A percentile compares a stretch with the other conserved stretches of the same genome.
These are phyloP conservation scores for Diadegma fenestrale DNA, from an alignment of 2,888 invertebrate species.

Conservation along the genomic window DNA sequence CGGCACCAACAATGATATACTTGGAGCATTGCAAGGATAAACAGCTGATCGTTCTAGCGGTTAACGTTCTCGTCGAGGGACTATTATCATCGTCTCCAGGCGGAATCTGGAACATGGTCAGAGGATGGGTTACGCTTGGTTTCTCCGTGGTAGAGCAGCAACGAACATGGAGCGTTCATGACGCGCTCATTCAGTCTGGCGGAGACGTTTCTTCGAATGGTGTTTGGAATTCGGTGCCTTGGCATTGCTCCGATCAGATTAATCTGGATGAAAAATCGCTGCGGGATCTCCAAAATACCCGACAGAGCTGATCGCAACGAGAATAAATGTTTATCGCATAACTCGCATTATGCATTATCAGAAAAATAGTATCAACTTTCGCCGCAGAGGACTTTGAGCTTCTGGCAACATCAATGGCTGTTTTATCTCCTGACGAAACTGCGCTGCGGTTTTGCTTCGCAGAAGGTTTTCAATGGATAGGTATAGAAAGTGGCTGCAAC, in stretches of 20 bases:
- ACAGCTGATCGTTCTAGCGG: slow-evolving; percentile 26
- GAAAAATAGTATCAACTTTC: slow-evolving; percentile 8
- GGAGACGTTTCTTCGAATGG: slow-evolving; percentile 6
- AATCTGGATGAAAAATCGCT: not conserved
- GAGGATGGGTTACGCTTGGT: slow-evolving; percentile 16
- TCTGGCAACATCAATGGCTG: slow-evolving; percentile 13
- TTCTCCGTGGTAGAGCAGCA: slow-evolving; percentile 1
- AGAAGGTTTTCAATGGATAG: slow-evolving; percentile 24
- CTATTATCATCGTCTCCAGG: slow-evolving; percentile 42
- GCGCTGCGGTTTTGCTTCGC: slow-evolving; percentile 22
- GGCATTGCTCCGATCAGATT: slow-evolving; percentile 40
- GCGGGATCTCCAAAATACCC: slow-evolving; percentile 4
- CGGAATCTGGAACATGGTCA: slow-evolving; percentile 17
- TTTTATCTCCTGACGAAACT: not conserved
- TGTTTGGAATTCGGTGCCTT: not conserved
- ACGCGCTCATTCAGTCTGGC: not conserved
- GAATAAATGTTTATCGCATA: not conserved
- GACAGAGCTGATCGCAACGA: slow-evolving; percentile 1
- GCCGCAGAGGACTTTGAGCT: not conserved
- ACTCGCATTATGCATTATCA: not conserved
- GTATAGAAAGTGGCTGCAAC: not conserved
- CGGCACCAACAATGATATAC: slow-evolving; percentile 3
- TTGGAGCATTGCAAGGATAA: slow-evolving; percentile 27
- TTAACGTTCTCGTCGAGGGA: slow-evolving; percentile 21
- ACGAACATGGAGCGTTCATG: not conserved